A percentile compares a stretch with the other conserved stretches of the same genome.
These are phyloP conservation scores for Danaus melanippus DNA, from an alignment of 1,140 invertebrate species.

Conservation along the genomic window DNA sequence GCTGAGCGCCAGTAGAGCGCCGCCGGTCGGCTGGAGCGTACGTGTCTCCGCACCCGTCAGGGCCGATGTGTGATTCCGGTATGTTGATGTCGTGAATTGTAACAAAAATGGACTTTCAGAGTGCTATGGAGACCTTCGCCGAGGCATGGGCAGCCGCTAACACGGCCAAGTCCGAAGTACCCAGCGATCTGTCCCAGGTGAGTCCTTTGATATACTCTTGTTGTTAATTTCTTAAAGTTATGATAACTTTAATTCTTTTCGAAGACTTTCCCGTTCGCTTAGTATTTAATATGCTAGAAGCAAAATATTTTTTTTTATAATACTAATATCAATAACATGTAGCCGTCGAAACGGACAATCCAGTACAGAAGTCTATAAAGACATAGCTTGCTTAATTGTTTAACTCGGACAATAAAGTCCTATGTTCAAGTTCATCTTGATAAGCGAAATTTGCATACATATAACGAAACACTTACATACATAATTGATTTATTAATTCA, in stretches of 20 bases:
- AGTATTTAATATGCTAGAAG: too few relatives aligned
- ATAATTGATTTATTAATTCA: conserved; percentile 34
- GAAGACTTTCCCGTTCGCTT: not conserved
- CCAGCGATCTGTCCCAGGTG: conserved; percentile 75
- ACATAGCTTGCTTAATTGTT: conserved; percentile 35
- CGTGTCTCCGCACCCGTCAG: conserved; percentile 30
- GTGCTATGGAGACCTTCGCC: conserved; percentile 96
- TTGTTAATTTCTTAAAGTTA: conserved; percentile 6
- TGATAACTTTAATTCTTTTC: not conserved
- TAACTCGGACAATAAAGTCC: conserved; percentile 40
- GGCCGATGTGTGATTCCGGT: conserved; percentile 60
- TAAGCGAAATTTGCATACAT: conserved; percentile 55
- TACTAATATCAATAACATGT: too few relatives aligned
- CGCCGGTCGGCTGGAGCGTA: conserved; percentile 52
- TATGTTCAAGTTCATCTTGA: conserved; percentile 50
- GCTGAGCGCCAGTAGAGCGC: conserved; percentile 57
- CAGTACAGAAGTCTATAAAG: conserved; percentile 12
- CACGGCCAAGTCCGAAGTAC: conserved; percentile 76
- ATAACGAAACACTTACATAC: conserved; percentile 43
- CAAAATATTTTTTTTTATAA: too few relatives aligned
- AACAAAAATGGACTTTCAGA: conserved; percentile 92
- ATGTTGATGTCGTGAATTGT: conserved; percentile 64
- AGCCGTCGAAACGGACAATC: too few relatives aligned
- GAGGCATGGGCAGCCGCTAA: conserved; percentile 97
- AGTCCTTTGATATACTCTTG: conserved; percentile 29